phyloP scores from a whole-genome alignment of 2,113 vertebrate genomes.

The Dipodomys merriami region DNA sequence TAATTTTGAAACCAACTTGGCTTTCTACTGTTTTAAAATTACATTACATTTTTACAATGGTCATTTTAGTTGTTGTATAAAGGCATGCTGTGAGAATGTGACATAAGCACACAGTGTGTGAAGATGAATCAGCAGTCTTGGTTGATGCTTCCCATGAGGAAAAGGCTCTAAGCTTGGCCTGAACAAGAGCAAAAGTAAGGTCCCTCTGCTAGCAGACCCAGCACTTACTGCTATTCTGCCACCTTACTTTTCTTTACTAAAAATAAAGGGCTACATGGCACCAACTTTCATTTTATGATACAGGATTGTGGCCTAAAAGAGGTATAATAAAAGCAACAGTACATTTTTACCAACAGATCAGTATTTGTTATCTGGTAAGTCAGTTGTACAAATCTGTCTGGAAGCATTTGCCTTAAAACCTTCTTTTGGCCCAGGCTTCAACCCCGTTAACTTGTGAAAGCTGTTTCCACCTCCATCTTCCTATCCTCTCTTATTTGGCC shows the following conservation, averaged over 20 bases:
- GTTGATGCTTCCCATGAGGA: not conserved
- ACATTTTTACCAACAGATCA: not conserved
- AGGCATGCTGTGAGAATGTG: too few species aligned
- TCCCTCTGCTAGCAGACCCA: not conserved
- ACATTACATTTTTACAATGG: not conserved
- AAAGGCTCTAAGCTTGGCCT: not conserved
- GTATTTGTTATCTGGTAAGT: not conserved
- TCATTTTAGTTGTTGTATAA: not conserved
- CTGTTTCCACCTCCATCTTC: not conserved
- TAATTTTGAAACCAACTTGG: slow-evolving; percentile 8
- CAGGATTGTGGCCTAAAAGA: not conserved
- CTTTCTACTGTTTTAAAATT: not conserved
- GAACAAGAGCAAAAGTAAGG: not conserved
- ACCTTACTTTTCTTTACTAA: not conserved
- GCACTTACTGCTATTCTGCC: not conserved
- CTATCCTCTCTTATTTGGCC: too few species aligned
- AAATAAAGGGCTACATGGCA: fast-evolving
- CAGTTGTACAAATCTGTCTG: not conserved
- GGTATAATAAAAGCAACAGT: not conserved
- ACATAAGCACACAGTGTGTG: too few species aligned
- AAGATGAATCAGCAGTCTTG: not conserved
- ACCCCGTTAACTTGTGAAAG: not conserved
- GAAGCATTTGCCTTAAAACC: not conserved
- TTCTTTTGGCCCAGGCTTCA: not conserved
- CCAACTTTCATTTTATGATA: not conserved